These are phyloP conservation scores for Chorisops tibialis DNA, from an alignment of 2,888 invertebrate species.

Conservation along the genomic window DNA sequence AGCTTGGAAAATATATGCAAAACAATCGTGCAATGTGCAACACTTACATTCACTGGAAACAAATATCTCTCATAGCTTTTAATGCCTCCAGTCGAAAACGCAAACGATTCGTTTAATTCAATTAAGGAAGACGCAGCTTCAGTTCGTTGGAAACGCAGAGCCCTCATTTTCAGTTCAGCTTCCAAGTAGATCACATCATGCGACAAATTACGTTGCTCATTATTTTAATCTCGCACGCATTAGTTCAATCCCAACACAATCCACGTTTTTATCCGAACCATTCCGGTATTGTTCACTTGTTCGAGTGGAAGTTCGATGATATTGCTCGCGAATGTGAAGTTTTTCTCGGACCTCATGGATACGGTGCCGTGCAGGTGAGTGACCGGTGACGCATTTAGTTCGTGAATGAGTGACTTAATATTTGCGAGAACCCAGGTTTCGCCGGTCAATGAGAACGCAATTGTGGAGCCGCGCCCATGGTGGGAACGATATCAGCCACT, in stretches of 20 bases:
- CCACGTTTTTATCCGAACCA: slow-evolving; percentile 42
- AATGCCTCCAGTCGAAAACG: too few relatives aligned
- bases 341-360: slow-evolving; percentile 65
- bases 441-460: slow-evolving; percentile 58
- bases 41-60: too few relatives aligned
- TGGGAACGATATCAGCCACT: slow-evolving; percentile 84
- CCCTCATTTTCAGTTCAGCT: slow-evolving; percentile 3
- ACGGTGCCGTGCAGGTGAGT: slow-evolving; percentile 55
- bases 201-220: slow-evolving; percentile 10
- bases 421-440: slow-evolving; percentile 51
- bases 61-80: slow-evolving; percentile 23
- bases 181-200: background rate
- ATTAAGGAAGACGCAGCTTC: too few relatives aligned
- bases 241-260: slow-evolving; percentile 28
- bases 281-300: slow-evolving; percentile 61
- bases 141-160: too few relatives aligned
- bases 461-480: slow-evolving; percentile 65
- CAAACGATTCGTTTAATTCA: too few relatives aligned
- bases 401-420: background rate
- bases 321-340: slow-evolving; percentile 67
- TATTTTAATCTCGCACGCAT: slow-evolving; percentile 14
- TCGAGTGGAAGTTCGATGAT: slow-evolving; percentile 72
- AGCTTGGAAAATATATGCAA: too few relatives aligned
- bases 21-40: too few relatives aligned
- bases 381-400: background rate